Percentiles rank a stretch among this genome's conserved stretches.
Evolutionary conservation across 1,140 invertebrate genomes (phyloP).

Genomic region (Orchesella cincta): DNA sequence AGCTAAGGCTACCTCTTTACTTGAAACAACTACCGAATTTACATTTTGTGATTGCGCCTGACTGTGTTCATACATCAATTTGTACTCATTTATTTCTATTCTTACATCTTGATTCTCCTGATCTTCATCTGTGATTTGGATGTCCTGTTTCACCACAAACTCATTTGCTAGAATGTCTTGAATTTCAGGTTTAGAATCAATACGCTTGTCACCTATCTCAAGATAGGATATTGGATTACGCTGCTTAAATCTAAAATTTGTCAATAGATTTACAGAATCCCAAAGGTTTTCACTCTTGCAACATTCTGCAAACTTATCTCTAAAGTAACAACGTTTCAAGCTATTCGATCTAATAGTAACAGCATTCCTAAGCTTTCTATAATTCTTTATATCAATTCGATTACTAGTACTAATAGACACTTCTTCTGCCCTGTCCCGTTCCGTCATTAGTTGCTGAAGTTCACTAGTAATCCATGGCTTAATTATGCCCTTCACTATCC

Average conservation of each 20-base stretch:
- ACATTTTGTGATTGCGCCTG: neutral
- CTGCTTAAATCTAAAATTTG: neutral
- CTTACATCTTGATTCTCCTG: neutral
- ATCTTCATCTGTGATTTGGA: neutral
- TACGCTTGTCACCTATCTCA: neutral
- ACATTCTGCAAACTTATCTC: neutral
- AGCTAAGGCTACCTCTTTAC: neutral
- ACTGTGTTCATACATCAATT: neutral
- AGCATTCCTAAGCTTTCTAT: neutral
- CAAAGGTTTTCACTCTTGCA: neutral
- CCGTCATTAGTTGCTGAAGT: neutral
- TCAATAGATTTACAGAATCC: conserved; percentile 4
- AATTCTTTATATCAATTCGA: neutral
- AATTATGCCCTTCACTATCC: conserved; percentile 1
- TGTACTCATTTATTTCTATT: neutral
- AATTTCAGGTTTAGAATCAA: neutral
- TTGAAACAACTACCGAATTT: neutral
- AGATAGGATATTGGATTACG: neutral
- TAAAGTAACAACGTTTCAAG: neutral
- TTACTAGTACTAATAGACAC: neutral
- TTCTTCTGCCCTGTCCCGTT: neutral
- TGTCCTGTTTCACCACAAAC: neutral
- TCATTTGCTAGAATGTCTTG: neutral
- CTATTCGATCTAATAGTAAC: neutral
- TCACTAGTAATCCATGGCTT: neutral